Base-by-base conservation (phyloP, 2,797 vertebrate genomes). In the Betta splendens region DNA sequence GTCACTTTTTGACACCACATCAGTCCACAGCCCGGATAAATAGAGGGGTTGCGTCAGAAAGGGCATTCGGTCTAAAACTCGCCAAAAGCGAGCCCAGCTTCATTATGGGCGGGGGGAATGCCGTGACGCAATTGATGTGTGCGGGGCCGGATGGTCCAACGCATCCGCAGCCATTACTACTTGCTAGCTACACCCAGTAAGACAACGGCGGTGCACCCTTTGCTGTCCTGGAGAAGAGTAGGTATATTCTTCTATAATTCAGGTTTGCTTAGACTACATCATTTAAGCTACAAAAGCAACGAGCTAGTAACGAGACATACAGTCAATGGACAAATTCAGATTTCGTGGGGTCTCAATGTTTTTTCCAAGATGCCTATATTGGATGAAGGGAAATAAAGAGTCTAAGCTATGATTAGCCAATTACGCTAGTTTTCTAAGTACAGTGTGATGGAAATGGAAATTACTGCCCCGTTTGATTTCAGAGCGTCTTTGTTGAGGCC, bases 361-460 rank as follows among this genome's bases (percentile, higher is more conserved):
- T 17, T 35, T 9, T 7, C 39, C 77, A n/a, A n/a, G n/a, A n/a
- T n/a, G n/a, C n/a, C n/a, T n/a, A n/a, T n/a, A n/a, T 46, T 49
- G 45, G 48, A 54, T 37, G 9, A 57, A 15, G 20, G 62, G 55
- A 80, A 81, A 81, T 16, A 78, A 33, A 64, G 52, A 67, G 63
- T 67, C 42, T 7, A 60, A 46, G 69, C 50, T 69, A 52, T 44
- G 49, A 68, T 21, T 25, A 75, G 71, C 67, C 62, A 79, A 70
- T 77, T 68, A 75, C 23, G 78, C 71, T 84, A 69, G 71, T 76
- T 86, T 76, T 69, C 70, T 68, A 53, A 55, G 51, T 26, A 12
- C 43, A 53, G 15, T 20, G 8, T 36, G 31, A 36, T 21, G 26
- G 20, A n/a, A n/a, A n/a, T n/a, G 13, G 43, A 69, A 76, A 40